A percentile compares a stretch with the other conserved stretches of the same genome.
Conservation (phyloP, 2,797 vertebrate genomes). For the Scomberomorus guttatus region DNA sequence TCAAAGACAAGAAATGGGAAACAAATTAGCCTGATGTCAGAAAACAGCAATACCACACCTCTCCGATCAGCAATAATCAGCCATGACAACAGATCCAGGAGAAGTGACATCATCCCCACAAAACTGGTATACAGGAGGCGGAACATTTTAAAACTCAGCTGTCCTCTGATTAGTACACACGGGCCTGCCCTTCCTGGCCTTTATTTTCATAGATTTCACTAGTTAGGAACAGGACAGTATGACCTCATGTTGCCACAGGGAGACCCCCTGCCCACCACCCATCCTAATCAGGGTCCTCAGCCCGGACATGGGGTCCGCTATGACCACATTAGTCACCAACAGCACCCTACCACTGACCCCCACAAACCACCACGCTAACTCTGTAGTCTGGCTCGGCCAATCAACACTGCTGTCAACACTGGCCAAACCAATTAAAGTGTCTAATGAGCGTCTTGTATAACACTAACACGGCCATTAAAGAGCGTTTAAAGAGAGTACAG, state of each 20-base stretch:
- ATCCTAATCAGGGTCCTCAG: constrained; percentile 70
- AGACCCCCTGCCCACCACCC: constrained; percentile 45
- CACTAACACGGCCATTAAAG: constrained; percentile 82
- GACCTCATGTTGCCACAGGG: constrained; percentile 75
- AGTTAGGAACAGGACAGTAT: constrained; percentile 56
- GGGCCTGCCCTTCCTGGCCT: constrained; percentile 5
- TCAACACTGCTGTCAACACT: constrained; percentile 69
- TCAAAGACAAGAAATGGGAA: not conserved
- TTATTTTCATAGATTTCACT: constrained; percentile 51
- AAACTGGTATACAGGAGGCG: constrained; percentile 29
- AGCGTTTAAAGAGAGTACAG: constrained; percentile 78
- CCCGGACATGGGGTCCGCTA: constrained; percentile 56
- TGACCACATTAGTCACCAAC: constrained; percentile 76
- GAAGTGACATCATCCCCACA: constrained; percentile 75
- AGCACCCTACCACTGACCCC: constrained; percentile 61
- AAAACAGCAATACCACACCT: constrained; percentile 38
- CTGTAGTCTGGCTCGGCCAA: constrained; percentile 61
- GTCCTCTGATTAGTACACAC: constrained; percentile 61
- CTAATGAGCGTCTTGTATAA: constrained; percentile 85
- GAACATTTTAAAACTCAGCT: constrained; percentile 56
- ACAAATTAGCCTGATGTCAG: constrained; percentile 43
- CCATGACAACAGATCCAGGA: constrained; percentile 54
- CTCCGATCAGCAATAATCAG: constrained; percentile 38
- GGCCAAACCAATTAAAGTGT: constrained; percentile 81
- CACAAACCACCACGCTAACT: constrained; percentile 70